phyloP scores from a whole-genome alignment of 2,888 invertebrate genomes.

The Baronia brevicornis region DNA sequence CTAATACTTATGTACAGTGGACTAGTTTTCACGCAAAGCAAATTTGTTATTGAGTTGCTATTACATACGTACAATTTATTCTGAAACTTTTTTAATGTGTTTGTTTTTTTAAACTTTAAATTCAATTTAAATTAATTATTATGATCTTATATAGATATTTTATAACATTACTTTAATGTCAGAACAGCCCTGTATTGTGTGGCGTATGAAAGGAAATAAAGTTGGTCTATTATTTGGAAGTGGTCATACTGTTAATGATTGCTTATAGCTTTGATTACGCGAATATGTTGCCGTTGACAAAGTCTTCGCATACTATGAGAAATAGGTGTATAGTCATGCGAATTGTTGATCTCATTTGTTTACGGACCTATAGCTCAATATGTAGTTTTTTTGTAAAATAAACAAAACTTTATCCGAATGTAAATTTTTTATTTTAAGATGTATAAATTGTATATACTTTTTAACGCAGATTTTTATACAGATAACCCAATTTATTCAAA shows the following conservation, averaged over 20 bases:
- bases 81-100: no score
- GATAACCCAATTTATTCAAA: conserved; percentile 48
- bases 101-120: no score
- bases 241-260: no score
- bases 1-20: no score
- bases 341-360: conserved; percentile 72
- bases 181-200: no score
- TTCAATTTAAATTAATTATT: no score
- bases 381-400: conserved; percentile 54
- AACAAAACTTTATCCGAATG: conserved; percentile 52
- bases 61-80: no score
- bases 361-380: conserved; percentile 69
- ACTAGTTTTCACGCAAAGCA: no score
- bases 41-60: no score
- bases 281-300: conserved; percentile 36
- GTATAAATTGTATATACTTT: conserved; percentile 63
- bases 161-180: no score
- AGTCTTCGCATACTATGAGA: conserved; percentile 23
- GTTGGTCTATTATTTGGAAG: no score
- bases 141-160: conserved; percentile 49
- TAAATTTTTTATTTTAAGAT: conserved; percentile 59
- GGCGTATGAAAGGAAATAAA: no score
- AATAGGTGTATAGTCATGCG: conserved; percentile 43
- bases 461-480: conserved; percentile 66
- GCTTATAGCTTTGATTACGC: conserved; percentile 29